Conservation (phyloP, 1,140 invertebrate species). For the Triops longicaudatus region DNA sequence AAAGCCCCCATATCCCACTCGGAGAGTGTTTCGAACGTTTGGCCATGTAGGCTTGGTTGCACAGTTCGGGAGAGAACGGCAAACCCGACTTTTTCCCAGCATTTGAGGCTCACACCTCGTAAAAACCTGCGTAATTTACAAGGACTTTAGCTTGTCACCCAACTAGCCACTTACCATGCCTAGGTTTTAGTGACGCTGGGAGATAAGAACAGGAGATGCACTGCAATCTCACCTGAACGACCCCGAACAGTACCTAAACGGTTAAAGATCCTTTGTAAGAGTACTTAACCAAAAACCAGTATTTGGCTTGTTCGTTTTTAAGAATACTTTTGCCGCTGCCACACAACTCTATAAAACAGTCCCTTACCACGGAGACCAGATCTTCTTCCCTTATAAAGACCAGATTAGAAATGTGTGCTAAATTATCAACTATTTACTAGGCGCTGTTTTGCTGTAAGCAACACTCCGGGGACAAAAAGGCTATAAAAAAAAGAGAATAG, state of each 20-base stretch:
- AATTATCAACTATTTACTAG: not conserved
- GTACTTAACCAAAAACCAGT: constrained; percentile 5
- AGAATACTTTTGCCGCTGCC: constrained; percentile 2
- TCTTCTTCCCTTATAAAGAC: not conserved
- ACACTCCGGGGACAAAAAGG: too few relatives aligned
- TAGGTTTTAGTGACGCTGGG: constrained; percentile 7
- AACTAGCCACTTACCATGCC: not conserved
- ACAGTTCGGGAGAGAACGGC: not conserved
- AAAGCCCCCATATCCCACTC: too few relatives aligned
- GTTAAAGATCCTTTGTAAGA: constrained; percentile 9
- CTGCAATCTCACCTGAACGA: constrained; percentile 5
- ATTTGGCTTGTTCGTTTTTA: not conserved
- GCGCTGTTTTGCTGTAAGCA: too few relatives aligned
- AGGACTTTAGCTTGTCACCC: constrained; percentile 6
- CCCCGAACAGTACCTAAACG: not conserved
- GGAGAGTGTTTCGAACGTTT: too few relatives aligned
- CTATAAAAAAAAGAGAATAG: too few relatives aligned
- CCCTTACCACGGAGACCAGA: not conserved
- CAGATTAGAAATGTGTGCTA: not conserved
- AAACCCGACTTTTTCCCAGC: not conserved
- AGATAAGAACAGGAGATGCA: constrained; percentile 15
- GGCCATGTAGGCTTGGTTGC: not conserved
- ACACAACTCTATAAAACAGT: not conserved
- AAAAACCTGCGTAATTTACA: constrained; percentile 15
- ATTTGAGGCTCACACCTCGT: constrained; percentile 6